These are phyloP conservation scores for Euzophera pinguis DNA, from an alignment of 2,888 invertebrate species.

Conservation along the genomic window DNA sequence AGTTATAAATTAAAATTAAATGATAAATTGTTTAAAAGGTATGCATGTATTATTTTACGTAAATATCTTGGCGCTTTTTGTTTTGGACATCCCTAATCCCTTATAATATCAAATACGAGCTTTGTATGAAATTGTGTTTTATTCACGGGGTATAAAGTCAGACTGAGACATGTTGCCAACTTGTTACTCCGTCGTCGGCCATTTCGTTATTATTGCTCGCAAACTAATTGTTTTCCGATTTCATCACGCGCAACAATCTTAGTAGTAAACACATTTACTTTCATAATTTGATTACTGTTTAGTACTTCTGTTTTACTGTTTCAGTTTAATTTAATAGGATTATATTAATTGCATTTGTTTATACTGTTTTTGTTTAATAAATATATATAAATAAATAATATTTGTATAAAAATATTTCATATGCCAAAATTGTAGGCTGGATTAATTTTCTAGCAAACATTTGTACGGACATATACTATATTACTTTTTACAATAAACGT, in stretches of 20 bases:
- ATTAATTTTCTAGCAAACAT: neutral
- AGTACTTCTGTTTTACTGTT: no score
- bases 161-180: conserved; percentile 65
- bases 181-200: conserved; percentile 59
- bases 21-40: no score
- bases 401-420: neutral
- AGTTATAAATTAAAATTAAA: no score
- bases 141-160: conserved; percentile 75
- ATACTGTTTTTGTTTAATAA: no score
- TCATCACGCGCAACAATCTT: conserved; percentile 39
- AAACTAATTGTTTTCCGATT: conserved; percentile 70
- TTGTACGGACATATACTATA: neutral
- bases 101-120: conserved; percentile 24
- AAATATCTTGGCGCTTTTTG: no score
- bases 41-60: no score
- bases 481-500: neutral
- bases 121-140: conserved; percentile 76
- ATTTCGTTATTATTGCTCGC: conserved; percentile 56
- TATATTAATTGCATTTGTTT: no score
- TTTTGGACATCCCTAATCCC: conserved; percentile 6
- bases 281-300: no score
- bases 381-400: no score
- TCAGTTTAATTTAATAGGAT: no score
- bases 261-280: conserved; percentile 38
- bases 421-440: no score